Base-by-base conservation (phyloP, 2,113 vertebrate genomes). In the Leptosomus discolor region DNA sequence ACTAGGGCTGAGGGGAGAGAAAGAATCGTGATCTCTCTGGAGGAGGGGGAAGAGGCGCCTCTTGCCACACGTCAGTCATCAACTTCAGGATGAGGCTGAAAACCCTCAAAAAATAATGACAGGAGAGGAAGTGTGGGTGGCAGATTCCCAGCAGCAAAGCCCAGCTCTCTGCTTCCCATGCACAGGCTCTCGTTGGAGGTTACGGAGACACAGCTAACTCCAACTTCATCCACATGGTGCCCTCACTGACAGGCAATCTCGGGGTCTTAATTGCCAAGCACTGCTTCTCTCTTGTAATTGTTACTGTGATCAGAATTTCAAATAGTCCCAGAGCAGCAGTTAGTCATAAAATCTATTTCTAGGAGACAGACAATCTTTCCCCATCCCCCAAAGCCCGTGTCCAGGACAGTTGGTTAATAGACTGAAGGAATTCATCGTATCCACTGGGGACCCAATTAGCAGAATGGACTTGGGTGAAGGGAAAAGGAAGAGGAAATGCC, bases 341-440 rank as follows among this genome's bases (percentile, higher is more conserved):
- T 96, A 96, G 94, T 95, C 91, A 97, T 87, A 87, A 94, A 96
- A 96, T 97, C 96, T 85, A 79, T 95, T 96, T 96, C 86, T 21
- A 89, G 86, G 76, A 95, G 83, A 87, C 73, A 78, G 92, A 46
- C 61, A 4, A 95, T 95, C 89, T 90, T 53, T 61, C 67, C 43
- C 70, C 85, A 69, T 51, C 84, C 90, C 84, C 95, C 58, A 82
- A 88, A 92, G 83, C 88, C 94, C 77, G 54, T 0, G 1, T 94
- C 85, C 90, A 95, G 94, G 92, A 95, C 94, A 95, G 85, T 67
- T 91, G 79, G 53, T 89, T 96, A 95, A 70, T 43, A 94, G 84
- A 97, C 90, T 94, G 92, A 75, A 96, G 69, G 91, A 96, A 93
- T 94, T 97, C 79, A 94, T 36, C 78, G 60, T 69, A 94, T 58